Base-by-base conservation (phyloP, 2,113 vertebrate species). In the Caloenas nicobarica region DNA sequence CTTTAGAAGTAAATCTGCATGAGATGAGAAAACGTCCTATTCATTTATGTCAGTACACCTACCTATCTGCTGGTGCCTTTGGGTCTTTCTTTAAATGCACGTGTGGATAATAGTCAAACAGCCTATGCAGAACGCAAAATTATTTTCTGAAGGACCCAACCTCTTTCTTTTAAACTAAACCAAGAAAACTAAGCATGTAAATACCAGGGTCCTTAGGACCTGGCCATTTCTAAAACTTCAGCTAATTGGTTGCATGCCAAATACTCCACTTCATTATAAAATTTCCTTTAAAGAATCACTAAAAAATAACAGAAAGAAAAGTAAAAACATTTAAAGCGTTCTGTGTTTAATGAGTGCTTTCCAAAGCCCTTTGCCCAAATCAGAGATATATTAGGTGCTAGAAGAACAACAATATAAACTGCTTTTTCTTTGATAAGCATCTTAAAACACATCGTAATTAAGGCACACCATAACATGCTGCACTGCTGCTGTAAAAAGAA, bases 361-460 rank as follows among this genome's bases (percentile, higher is more conserved):
- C 21, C 62, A 95, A 95, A 95, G 50, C 26, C 33, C 44, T 79
- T 60, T 89, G 34, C 36, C 28, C 23, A 72, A 91, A 89, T 33
- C 66, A 81, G 77, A 69, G 40, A 31, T 56, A 53, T 83, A 78
- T 85, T 62, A 69, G 61, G 73, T 92, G 48, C 29, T 44, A 15
- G 11, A 60, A 91, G 34, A 84, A 70, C 38, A 88, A 86, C 92
- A 88, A 86, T 48, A 54, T 68, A 66, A 94, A 74, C 48, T 31
- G 38, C 12, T 84, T 89, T 94, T 96, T 53, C 78, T 88, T 91
- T 86, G 65, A 79, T 77, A 95, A 89, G 38, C 81, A 53, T 95
- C 72, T 89, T 89, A 72, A 84, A 93, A 78, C 38, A 61, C 50
- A 60, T 25, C 7, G 12, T 87, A 84, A 85, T 91, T 69, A 91